Conservation (phyloP, 2,797 vertebrate genomes). For the Staurois parvus region DNA sequence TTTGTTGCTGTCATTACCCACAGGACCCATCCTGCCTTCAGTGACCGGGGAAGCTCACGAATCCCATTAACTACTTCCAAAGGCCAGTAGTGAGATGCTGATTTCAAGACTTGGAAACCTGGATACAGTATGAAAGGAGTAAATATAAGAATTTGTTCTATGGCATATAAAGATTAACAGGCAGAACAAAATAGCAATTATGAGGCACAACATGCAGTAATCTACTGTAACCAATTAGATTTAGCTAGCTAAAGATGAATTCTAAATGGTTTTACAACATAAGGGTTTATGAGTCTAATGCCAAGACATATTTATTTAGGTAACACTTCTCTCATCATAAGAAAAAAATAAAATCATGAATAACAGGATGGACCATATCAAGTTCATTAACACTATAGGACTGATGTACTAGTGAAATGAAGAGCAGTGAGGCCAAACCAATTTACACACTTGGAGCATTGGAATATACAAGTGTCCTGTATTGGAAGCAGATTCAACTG, state of each 20-base stretch:
- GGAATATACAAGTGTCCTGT: no score
- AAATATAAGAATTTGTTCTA: neutral
- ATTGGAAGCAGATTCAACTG: no score
- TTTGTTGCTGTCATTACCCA: slow-evolving; percentile 76
- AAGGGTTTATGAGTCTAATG: neutral
- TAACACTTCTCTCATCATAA: no score
- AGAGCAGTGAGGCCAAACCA: no score
- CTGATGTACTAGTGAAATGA: neutral
- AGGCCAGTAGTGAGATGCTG: slow-evolving; percentile 95
- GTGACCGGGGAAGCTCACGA: slow-evolving; percentile 85
- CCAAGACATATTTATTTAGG: neutral
- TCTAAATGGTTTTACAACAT: neutral
- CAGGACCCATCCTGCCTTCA: slow-evolving; percentile 84
- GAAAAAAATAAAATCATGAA: neutral
- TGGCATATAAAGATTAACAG: neutral
- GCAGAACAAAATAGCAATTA: neutral
- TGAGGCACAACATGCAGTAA: neutral
- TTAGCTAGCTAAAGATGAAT: neutral
- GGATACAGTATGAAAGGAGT: slow-evolving; percentile 50
- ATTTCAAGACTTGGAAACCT: slow-evolving; percentile 90
- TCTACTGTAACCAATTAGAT: neutral
- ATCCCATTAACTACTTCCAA: slow-evolving; percentile 91
- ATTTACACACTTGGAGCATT: no score
- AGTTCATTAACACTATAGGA: neutral
- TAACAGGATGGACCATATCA: neutral